phyloP scores from a whole-genome alignment of 92 coral and sea anemone species.

The Zoanthus sansibaricus region DNA sequence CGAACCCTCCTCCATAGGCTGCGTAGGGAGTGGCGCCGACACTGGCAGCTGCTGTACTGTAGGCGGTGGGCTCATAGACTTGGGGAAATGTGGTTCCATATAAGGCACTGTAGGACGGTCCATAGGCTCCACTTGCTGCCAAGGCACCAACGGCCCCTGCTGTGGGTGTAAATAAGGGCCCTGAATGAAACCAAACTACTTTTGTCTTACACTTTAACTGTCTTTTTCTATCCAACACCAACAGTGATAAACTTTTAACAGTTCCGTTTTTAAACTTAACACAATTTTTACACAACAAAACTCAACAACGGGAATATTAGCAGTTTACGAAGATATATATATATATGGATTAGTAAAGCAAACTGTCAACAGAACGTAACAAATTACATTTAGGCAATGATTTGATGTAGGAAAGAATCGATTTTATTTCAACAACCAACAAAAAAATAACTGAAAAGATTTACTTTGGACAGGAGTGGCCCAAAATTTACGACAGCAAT shows the following conservation, averaged over 20 bases:
- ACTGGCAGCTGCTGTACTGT: conserved; percentile 71
- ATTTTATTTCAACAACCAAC: neutral
- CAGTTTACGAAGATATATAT: neutral
- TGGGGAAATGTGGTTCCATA: conserved; percentile 85
- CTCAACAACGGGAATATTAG: conserved; percentile 27
- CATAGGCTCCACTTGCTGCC: conserved; percentile 68
- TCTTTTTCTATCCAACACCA: neutral
- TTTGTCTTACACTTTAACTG: conserved; percentile 2
- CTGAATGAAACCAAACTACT: conserved; percentile 45
- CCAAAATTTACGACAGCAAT: conserved; percentile 35
- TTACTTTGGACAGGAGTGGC: conserved; percentile 13
- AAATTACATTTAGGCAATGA: conserved; percentile 27
- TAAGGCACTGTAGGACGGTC: conserved; percentile 77
- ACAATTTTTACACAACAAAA: conserved; percentile 8
- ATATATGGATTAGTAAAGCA: conserved; percentile 28
- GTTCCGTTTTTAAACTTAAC: conserved; percentile 2
- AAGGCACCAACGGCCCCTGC: conserved; percentile 69
- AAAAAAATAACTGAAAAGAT: neutral
- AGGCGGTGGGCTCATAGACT: conserved; percentile 84
- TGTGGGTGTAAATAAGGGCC: conserved; percentile 75
- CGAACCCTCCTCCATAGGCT: conserved; percentile 74
- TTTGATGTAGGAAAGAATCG: neutral
- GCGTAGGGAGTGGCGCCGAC: conserved; percentile 63
- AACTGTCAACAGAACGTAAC: conserved; percentile 38
- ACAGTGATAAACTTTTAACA: neutral